Evolutionary conservation across 2,113 vertebrate genomes (phyloP).

Genomic region (Beaufortia kweichowensis): DNA sequence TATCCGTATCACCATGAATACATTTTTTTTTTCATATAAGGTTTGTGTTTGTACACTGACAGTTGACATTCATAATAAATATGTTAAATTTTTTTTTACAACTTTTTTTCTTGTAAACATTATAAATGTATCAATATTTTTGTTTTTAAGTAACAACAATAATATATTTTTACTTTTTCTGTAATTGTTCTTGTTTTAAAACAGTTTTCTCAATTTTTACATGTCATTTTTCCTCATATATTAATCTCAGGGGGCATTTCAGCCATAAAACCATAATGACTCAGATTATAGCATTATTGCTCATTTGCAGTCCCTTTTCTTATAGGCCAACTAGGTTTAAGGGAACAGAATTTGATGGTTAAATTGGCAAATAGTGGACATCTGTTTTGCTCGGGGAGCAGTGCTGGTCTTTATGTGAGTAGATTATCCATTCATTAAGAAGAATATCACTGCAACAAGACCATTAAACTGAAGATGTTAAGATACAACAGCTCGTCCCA

Average conservation of each 20-base stretch:
- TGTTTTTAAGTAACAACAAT: no score
- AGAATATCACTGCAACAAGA: constrained; percentile 56
- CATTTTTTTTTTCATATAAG: neutral
- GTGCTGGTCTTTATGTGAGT: constrained; percentile 52
- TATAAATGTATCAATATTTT: no score
- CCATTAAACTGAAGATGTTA: constrained; percentile 51
- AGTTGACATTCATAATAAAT: no score
- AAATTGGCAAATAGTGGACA: constrained; percentile 55
- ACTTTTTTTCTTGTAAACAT: no score
- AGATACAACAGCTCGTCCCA: constrained; percentile 47
- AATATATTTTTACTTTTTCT: no score
- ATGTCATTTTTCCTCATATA: constrained; percentile 7
- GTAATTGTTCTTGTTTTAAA: no score
- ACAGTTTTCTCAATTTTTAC: no score
- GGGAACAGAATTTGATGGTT: constrained; percentile 50
- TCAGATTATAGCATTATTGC: constrained; percentile 54
- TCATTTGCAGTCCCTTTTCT: constrained; percentile 64
- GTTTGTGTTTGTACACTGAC: no score
- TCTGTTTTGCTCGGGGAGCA: constrained; percentile 53
- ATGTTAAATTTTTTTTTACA: no score
- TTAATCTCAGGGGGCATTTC: constrained; percentile 1
- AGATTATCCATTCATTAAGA: constrained; percentile 59
- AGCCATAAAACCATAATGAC: constrained; percentile 39
- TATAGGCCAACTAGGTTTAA: constrained; percentile 52
- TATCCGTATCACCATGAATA: constrained; percentile 10